phyloP scores from a whole-genome alignment of 1,140 invertebrate species.

The Drosophila ambigua region DNA sequence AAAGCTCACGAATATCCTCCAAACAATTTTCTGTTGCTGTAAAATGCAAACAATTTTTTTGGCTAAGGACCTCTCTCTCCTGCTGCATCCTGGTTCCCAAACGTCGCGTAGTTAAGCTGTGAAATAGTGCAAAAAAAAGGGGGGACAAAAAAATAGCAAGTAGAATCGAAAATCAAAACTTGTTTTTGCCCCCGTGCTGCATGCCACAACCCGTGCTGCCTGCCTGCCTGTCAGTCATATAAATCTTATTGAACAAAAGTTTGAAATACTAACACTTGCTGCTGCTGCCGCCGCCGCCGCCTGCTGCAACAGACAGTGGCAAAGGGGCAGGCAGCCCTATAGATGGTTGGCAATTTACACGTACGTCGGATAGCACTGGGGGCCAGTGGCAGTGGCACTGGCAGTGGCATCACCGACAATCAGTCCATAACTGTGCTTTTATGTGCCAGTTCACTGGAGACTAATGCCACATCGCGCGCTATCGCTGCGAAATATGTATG shows the following conservation, averaged over 20 bases:
- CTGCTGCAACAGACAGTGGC: too few species aligned
- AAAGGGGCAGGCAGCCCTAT: constrained; percentile 7
- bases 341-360: constrained; percentile 44
- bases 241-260: constrained; percentile 74
- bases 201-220: neutral
- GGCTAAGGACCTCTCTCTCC: neutral
- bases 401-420: constrained; percentile 53
- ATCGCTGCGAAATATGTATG: constrained; percentile 59
- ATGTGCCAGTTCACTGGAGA: constrained; percentile 78
- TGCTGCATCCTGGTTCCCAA: constrained; percentile 10
- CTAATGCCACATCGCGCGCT: constrained; percentile 60
- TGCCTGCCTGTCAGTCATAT: constrained; percentile 61
- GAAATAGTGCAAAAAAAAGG: neutral
- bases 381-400: too few species aligned
- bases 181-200: constrained; percentile 31
- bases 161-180: constrained; percentile 56
- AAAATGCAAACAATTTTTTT: constrained; percentile 5
- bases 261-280: constrained; percentile 67
- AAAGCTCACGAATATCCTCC: too few species aligned
- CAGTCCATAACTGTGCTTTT: constrained; percentile 77
- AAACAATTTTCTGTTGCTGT: neutral
- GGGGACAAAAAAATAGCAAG: too few species aligned
- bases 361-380: constrained; percentile 40
- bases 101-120: constrained; percentile 28
- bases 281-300: neutral